These are phyloP conservation scores for Poecilus cupreus DNA, from an alignment of 2,888 invertebrate species.

Conservation along the genomic window DNA sequence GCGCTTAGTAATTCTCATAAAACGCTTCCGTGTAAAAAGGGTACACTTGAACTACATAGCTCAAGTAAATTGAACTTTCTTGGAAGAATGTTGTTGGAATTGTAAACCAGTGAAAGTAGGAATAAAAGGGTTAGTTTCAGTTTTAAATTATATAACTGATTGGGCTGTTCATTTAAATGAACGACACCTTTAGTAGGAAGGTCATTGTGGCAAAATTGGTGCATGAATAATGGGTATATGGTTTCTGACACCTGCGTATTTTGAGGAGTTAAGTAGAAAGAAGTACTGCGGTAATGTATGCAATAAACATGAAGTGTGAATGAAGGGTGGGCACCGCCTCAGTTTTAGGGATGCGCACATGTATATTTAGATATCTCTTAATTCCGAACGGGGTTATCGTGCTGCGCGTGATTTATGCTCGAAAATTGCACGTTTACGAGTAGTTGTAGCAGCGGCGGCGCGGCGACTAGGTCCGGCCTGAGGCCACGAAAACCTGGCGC, in stretches of 20 bases:
- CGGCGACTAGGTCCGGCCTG: slow-evolving; percentile 28
- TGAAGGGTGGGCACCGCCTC: not conserved
- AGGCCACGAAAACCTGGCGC: slow-evolving; percentile 34
- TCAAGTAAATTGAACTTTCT: not conserved
- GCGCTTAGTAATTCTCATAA: too few relatives aligned
- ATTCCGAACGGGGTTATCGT: slow-evolving; percentile 46
- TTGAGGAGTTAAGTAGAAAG: not conserved
- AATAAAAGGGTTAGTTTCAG: slow-evolving; percentile 14
- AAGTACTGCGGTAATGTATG: not conserved
- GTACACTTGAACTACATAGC: too few relatives aligned
- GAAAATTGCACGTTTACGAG: slow-evolving; percentile 55
- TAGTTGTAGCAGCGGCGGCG: not conserved
- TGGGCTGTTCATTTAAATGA: too few relatives aligned
- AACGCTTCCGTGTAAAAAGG: too few relatives aligned
- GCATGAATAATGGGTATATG: too few relatives aligned
- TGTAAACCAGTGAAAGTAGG: slow-evolving; percentile 9
- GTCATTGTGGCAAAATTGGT: not conserved
- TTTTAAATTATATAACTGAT: not conserved
- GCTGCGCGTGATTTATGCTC: slow-evolving; percentile 53
- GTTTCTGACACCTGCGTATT: not conserved
- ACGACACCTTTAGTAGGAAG: not conserved
- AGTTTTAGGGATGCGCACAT: not conserved
- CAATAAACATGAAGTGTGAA: slow-evolving; percentile 7
- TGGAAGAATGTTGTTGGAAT: slow-evolving; percentile 10
- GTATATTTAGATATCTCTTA: slow-evolving; percentile 47